Evolutionary conservation across 2,888 invertebrate genomes (phyloP).

Genomic region (Amphiduros pacificus): DNA sequence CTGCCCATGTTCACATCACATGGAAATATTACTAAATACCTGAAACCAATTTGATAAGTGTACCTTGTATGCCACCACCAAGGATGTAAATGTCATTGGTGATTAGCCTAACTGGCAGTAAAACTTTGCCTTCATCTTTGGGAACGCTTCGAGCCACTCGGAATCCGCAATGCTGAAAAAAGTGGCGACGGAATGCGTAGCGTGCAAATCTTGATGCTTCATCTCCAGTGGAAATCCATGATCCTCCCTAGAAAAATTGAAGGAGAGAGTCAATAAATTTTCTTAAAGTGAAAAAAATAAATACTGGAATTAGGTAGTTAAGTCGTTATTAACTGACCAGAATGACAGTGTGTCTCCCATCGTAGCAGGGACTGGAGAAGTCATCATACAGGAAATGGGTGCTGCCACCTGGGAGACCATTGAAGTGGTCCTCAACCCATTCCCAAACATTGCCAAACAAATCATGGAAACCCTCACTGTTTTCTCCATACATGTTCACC

Average conservation of each 20-base stretch:
- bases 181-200: conserved; percentile 55
- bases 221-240: conserved; percentile 56
- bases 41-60: no score
- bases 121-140: conserved; percentile 11
- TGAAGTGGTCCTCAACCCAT: conserved; percentile 58
- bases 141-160: conserved; percentile 40
- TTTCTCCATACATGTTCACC: conserved; percentile 49
- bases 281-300: not conserved
- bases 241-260: conserved; percentile 45
- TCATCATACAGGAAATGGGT: conserved; percentile 55
- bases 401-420: conserved; percentile 48
- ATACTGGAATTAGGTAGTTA: no score
- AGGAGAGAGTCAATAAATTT: not conserved
- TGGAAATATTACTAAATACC: not conserved
- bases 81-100: no score
- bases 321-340: conserved; percentile 38
- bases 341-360: conserved; percentile 55
- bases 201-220: conserved; percentile 55
- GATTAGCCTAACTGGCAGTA: conserved; percentile 41
- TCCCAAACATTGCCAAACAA: conserved; percentile 57
- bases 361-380: conserved; percentile 54
- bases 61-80: no score
- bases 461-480: conserved; percentile 49
- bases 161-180: conserved; percentile 56
- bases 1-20: no score